A percentile compares a stretch with the other conserved stretches of the same genome.
Evolutionary conservation across 1,140 invertebrate species (phyloP).

Genomic region (Bombus breviceps): DNA sequence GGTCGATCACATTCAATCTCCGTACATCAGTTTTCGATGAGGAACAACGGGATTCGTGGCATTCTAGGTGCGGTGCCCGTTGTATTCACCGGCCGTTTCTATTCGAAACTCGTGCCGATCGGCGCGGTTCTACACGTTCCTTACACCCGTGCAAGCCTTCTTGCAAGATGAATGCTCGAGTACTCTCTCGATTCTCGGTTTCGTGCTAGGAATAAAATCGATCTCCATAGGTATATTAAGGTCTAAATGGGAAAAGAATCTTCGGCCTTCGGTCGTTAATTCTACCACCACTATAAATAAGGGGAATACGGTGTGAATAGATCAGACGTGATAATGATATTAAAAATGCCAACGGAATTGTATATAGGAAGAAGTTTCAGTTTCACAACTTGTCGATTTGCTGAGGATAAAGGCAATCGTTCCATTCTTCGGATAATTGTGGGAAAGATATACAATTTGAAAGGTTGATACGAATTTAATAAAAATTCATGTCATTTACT

Average conservation of each 20-base stretch:
- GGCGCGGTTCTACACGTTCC: slow-evolving; percentile 21
- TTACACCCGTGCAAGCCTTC: slow-evolving; percentile 26
- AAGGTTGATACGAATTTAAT: background rate
- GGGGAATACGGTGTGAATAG: background rate
- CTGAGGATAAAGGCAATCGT: background rate
- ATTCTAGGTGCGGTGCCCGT: slow-evolving; percentile 49
- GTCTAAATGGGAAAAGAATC: background rate
- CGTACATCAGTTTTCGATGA: slow-evolving; percentile 45
- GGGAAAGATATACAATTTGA: background rate
- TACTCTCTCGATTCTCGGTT: slow-evolving; percentile 17
- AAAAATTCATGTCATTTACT: no score
- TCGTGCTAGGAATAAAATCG: slow-evolving; percentile 29
- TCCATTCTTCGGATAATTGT: background rate
- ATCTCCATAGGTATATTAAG: slow-evolving; percentile 1
- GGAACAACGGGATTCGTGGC: slow-evolving; percentile 44
- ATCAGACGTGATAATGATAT: slow-evolving; percentile 7
- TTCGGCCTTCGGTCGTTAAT: background rate
- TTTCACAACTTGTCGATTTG: background rate
- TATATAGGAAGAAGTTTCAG: background rate
- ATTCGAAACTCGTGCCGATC: slow-evolving; percentile 39
- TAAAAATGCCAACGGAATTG: background rate
- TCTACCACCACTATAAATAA: background rate
- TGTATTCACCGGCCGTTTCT: slow-evolving; percentile 47
- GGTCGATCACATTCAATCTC: slow-evolving; percentile 24
- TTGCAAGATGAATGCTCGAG: slow-evolving; percentile 32